These are phyloP conservation scores for Perca fluviatilis DNA, from an alignment of 2,113 vertebrate species.

Conservation along the genomic window DNA sequence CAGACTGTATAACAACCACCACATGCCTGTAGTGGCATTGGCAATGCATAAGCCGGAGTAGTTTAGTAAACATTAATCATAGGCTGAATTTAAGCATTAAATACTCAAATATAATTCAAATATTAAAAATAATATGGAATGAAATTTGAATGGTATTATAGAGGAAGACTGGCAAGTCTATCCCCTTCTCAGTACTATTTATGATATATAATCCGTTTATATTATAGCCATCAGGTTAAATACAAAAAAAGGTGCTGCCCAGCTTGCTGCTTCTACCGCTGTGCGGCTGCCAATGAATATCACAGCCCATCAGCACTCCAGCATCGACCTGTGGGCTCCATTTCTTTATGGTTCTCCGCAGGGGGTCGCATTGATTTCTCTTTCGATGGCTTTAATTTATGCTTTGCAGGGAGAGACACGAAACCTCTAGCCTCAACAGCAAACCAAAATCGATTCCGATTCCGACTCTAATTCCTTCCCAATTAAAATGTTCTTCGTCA, in stretches of 20 bases:
- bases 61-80: too few species aligned
- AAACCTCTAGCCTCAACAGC: slow-evolving; percentile 40
- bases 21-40: too few species aligned
- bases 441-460: slow-evolving; percentile 51
- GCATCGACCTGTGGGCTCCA: slow-evolving; percentile 57
- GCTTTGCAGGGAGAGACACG: slow-evolving; percentile 24
- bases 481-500: slow-evolving; percentile 27
- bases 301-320: slow-evolving; percentile 9
- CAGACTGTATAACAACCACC: too few species aligned
- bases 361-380: slow-evolving; percentile 58
- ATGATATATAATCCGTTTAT: slow-evolving; percentile 13
- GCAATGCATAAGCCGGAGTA: too few species aligned
- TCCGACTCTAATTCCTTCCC: not conserved
- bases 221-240: slow-evolving; percentile 29
- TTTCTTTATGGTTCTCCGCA: slow-evolving; percentile 31
- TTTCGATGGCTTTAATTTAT: slow-evolving; percentile 44
- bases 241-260: slow-evolving; percentile 24
- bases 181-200: not conserved
- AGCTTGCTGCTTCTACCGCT: slow-evolving; percentile 31
- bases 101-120: too few species aligned
- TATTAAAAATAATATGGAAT: too few species aligned
- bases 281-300: slow-evolving; percentile 25
- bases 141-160: too few species aligned
- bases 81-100: too few species aligned
- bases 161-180: too few species aligned